These are phyloP conservation scores for Drosophila funebris DNA, from an alignment of 1,140 invertebrate species.

Conservation along the genomic window DNA sequence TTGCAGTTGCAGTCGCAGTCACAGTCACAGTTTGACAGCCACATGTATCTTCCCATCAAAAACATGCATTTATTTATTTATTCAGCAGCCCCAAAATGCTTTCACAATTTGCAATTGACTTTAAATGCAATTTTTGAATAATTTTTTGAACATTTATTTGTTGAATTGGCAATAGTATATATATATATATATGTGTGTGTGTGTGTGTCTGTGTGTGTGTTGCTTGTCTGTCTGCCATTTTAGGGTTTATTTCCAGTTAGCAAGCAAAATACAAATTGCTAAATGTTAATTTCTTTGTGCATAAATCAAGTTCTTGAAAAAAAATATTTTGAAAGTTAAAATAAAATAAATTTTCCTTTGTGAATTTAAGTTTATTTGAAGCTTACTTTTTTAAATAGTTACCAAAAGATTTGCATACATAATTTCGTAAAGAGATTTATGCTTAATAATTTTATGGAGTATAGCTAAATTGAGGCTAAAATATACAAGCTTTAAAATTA, in stretches of 20 bases:
- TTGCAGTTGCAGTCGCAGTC: background rate
- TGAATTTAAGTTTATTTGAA: no score
- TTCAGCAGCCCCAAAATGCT: background rate
- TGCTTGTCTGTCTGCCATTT: background rate
- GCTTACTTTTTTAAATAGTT: no score
- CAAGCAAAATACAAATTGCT: background rate
- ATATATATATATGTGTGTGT: background rate
- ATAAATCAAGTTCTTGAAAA: background rate
- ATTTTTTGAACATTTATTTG: background rate
- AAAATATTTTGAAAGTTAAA: no score
- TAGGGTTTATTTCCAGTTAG: background rate
- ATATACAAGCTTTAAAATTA: no score
- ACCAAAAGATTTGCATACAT: no score
- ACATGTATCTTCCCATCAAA: background rate
- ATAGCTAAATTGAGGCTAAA: no score
- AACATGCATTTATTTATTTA: conserved; percentile 2
- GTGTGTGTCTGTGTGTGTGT: background rate
- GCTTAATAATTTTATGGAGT: no score
- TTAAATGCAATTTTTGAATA: conserved; percentile 3
- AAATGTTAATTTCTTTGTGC: background rate
- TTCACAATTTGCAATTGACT: background rate
- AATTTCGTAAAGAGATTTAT: no score
- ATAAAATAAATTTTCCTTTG: no score
- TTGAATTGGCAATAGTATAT: background rate
- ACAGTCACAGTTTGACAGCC: background rate